A percentile compares a stretch with the other conserved stretches of the same genome.
Conservation (phyloP, 2,797 vertebrate genomes). For the Antennarius maculatus region DNA sequence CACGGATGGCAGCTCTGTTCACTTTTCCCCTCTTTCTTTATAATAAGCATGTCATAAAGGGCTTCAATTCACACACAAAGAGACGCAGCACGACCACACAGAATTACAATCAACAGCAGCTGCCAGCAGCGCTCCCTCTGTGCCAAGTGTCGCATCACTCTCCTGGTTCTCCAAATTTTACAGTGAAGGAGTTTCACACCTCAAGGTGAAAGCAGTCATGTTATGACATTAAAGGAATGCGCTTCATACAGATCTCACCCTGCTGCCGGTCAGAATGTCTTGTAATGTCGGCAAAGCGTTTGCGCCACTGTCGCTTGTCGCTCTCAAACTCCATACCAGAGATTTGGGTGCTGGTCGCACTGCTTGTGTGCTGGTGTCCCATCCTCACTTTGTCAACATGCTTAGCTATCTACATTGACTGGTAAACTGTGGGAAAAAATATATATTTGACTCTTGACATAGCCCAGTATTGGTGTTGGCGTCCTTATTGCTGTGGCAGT, state of each 20-base stretch:
- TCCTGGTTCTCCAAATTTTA: constrained; percentile 56
- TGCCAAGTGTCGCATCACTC: constrained; percentile 69
- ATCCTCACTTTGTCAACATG: constrained; percentile 61
- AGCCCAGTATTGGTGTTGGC: constrained; percentile 79
- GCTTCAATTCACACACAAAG: constrained; percentile 72
- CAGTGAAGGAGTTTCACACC: constrained; percentile 59
- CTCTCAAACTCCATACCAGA: constrained; percentile 37
- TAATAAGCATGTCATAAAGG: constrained; percentile 75
- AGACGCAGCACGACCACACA: constrained; percentile 63
- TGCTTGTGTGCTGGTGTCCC: constrained; percentile 40
- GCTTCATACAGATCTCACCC: constrained; percentile 61
- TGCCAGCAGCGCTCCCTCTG: constrained; percentile 69
- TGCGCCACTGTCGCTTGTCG: constrained; percentile 28
- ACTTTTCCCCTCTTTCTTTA: constrained; percentile 7
- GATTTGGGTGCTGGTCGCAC: constrained; percentile 47
- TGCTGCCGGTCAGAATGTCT: constrained; percentile 58
- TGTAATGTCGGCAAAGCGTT: constrained; percentile 46
- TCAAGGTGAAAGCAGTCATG: constrained; percentile 66
- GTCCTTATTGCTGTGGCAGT: constrained; percentile 81
- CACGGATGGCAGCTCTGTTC: constrained; percentile 73
- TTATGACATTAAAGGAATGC: constrained; percentile 64
- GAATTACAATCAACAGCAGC: constrained; percentile 73
- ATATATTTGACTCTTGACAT: constrained; percentile 74
- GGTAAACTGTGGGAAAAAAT: constrained; percentile 77
- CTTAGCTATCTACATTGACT: constrained; percentile 73